phyloP scores from a whole-genome alignment of 2,888 invertebrate genomes.

The Xestia c-nigrum region DNA sequence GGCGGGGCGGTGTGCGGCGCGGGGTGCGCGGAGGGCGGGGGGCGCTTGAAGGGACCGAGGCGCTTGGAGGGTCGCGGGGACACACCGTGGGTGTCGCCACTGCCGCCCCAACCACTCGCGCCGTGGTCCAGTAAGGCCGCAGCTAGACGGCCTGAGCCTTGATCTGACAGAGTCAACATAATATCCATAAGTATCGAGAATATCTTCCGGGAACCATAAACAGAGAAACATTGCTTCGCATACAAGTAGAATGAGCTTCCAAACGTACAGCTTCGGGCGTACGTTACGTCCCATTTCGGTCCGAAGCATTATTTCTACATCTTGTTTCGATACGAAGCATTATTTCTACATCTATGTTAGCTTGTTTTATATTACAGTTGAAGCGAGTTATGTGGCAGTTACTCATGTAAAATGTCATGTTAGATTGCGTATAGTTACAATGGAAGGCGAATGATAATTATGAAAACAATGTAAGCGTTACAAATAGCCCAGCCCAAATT shows the following conservation, averaged over 20 bases:
- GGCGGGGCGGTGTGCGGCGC: constrained; percentile 64
- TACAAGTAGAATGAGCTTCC: too few species aligned
- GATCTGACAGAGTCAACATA: constrained; percentile 69
- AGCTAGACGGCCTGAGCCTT: constrained; percentile 88
- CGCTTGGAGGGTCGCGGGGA: constrained; percentile 94
- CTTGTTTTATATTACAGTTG: constrained; percentile 30
- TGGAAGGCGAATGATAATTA: constrained; percentile 7
- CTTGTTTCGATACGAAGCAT: not conserved
- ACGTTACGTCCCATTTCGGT: not conserved
- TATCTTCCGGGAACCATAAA: not conserved
- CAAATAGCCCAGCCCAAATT: constrained; percentile 8
- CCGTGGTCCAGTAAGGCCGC: constrained; percentile 92
- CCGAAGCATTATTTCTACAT: constrained; percentile 8
- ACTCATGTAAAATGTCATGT: constrained; percentile 9
- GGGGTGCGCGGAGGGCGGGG: constrained; percentile 67
- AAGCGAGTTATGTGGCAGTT: constrained; percentile 36
- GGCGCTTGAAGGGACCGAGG: constrained; percentile 92
- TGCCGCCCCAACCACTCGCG: constrained; percentile 80
- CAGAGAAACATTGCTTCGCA: constrained; percentile 5
- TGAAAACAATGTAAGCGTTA: constrained; percentile 25
- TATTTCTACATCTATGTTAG: constrained; percentile 11
- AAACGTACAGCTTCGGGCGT: not conserved
- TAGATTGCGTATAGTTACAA: constrained; percentile 21
- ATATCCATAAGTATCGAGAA: constrained; percentile 12
- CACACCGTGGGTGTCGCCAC: constrained; percentile 75